Evolutionary conservation across 1,140 invertebrate genomes (phyloP).

Genomic region (Hirudo medicinalis): DNA sequence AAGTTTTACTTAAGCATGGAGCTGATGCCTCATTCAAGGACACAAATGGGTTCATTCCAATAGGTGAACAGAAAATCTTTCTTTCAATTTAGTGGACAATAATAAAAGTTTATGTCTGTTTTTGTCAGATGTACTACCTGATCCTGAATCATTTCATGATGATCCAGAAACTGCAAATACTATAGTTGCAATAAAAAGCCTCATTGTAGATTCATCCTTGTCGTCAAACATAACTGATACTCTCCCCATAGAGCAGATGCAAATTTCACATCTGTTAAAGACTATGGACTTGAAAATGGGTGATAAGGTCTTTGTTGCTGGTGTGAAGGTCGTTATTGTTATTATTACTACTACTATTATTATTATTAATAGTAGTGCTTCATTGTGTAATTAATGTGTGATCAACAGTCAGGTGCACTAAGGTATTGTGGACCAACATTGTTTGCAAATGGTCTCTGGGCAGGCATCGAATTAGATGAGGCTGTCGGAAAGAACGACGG

Average conservation of each 20-base stretch:
- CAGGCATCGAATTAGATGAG: conserved; percentile 40
- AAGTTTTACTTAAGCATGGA: conserved; percentile 43
- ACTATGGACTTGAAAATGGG: conserved; percentile 44
- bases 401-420: conserved; percentile 34
- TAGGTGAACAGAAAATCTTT: conserved; percentile 27
- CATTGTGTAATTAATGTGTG: not conserved
- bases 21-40: conserved; percentile 42
- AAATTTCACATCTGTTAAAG: conserved; percentile 35
- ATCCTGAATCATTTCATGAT: conserved; percentile 36
- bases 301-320: conserved; percentile 40
- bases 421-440: conserved; percentile 40
- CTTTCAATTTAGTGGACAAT: not conserved
- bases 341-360: not conserved
- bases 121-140: conserved; percentile 44
- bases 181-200: conserved; percentile 34
- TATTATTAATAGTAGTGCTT: too few species aligned
- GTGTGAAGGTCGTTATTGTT: conserved; percentile 23
- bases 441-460: conserved; percentile 41
- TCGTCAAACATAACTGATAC: conserved; percentile 24
- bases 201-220: conserved; percentile 34
- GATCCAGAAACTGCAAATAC: conserved; percentile 39
- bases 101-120: not conserved
- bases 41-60: conserved; percentile 37
- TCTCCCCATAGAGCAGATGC: not conserved
- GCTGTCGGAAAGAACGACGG: conserved; percentile 40